Percentiles rank a stretch among this genome's conserved stretches.
Conservation (phyloP, 2,113 vertebrate genomes). For the Tor tambroides region DNA sequence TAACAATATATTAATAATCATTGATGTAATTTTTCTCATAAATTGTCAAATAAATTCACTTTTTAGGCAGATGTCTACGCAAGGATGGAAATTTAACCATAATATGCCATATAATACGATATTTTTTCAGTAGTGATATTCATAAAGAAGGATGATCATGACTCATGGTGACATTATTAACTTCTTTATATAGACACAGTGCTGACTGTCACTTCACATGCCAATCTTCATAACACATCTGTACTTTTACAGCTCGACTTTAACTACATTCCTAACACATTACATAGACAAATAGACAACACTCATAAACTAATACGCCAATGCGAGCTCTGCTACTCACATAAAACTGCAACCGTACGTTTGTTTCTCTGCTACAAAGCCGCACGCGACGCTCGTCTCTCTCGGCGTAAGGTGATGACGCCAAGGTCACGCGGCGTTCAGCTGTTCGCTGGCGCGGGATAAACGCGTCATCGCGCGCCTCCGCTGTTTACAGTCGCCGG, state of each 20-base stretch:
- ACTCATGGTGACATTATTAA: neutral
- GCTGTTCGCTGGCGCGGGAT: constrained; percentile 60
- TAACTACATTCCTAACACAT: neutral
- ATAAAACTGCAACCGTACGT: neutral
- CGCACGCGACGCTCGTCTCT: neutral
- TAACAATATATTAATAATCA: neutral
- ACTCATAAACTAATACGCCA: neutral
- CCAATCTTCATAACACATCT: no score
- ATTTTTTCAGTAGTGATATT: neutral
- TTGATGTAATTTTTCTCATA: neutral
- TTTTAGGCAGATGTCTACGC: neutral
- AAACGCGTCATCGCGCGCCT: constrained; percentile 57
- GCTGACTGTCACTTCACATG: neutral
- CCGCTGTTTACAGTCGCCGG: constrained; percentile 55
- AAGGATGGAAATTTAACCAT: neutral
- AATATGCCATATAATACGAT: neutral
- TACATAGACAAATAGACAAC: neutral
- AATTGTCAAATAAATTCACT: neutral
- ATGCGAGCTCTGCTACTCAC: constrained; percentile 1
- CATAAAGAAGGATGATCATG: neutral
- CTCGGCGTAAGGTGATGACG: constrained; percentile 62
- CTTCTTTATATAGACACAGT: neutral
- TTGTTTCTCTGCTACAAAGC: neutral
- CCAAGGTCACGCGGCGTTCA: constrained; percentile 61
- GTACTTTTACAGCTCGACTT: neutral